Base-by-base conservation (phyloP, 2,113 vertebrate genomes). In the Thomomys bottae region DNA sequence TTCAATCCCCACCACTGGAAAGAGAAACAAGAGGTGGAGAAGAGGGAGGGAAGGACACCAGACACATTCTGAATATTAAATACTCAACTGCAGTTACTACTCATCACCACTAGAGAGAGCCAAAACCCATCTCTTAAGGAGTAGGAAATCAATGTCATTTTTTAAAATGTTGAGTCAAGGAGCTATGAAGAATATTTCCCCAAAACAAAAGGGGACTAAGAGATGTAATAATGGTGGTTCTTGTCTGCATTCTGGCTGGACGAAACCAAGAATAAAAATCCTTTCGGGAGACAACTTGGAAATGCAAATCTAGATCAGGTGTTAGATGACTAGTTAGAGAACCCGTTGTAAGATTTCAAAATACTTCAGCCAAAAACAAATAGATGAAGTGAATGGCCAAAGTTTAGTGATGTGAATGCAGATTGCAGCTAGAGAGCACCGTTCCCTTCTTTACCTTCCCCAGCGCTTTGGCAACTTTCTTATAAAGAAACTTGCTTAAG, bases 221-320 rank as follows among this genome's bases (percentile, higher is more conserved):
- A 66, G 45, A 26, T 20, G 18, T 0, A 54, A 49, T 61, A 77
- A 54, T 21, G 34, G 30, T 0, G 0, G 1, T 18, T 77, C 7
- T 63, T 67, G 11, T 20, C 11, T 20, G 15, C 17, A 78, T 73
- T 32, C 34, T 54, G 18, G 4, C 38, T 20, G 61, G 57, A 68
- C 38, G 17, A 83, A 79, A 21, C 3, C 36, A 79, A 20, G 45
- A 14, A 9, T 67, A 26, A 85, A 38, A 89, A 70, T 42, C 40
- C 32, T 32, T 63, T 59, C 2, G 2, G 38, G 11, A 3, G 30
- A 26, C 61, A 30, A n/a, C 38, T 26, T 38, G 2, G 12, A 67
- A 80, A 49, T 63, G 8, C 9, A 18, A 87, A 81, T n/a, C 3
- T 5, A 11, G 18, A 30, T 9, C 40, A 15, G 24, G n/a, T 61